phyloP scores from a whole-genome alignment of 2,888 invertebrate species.

The Spisula solida region DNA sequence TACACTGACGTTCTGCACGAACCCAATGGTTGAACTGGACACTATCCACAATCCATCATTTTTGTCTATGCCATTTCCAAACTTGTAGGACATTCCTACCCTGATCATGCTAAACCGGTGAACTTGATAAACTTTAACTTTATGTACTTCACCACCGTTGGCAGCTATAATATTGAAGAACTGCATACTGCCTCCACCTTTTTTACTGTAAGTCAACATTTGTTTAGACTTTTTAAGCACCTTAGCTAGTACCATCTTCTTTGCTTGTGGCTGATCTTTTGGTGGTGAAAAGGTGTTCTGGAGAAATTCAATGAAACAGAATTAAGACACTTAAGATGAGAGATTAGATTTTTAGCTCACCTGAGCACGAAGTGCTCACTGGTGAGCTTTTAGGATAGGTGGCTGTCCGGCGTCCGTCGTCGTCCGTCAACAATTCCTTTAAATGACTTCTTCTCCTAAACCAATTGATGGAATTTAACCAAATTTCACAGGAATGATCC shows the following conservation, averaged over 20 bases:
- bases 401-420: too few species aligned
- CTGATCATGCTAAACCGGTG: not conserved
- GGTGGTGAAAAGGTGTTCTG: slow-evolving; percentile 6
- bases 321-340: slow-evolving; percentile 34
- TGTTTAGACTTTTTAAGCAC: not conserved
- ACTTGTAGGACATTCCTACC: not conserved
- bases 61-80: not conserved
- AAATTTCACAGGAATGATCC: too few species aligned
- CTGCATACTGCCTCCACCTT: not conserved
- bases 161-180: not conserved
- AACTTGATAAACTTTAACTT: not conserved
- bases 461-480: too few species aligned
- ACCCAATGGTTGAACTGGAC: not conserved
- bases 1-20: not conserved
- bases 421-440: too few species aligned
- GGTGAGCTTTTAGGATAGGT: too few species aligned
- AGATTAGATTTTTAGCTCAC: slow-evolving; percentile 29
- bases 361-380: too few species aligned
- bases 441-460: too few species aligned
- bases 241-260: not conserved
- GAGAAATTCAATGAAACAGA: slow-evolving; percentile 48
- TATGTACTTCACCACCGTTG: not conserved
- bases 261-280: slow-evolving; percentile 21
- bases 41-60: not conserved
- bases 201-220: not conserved